Evolutionary conservation across 2,113 vertebrate species (phyloP).

Genomic region (Parotia lawesii): DNA sequence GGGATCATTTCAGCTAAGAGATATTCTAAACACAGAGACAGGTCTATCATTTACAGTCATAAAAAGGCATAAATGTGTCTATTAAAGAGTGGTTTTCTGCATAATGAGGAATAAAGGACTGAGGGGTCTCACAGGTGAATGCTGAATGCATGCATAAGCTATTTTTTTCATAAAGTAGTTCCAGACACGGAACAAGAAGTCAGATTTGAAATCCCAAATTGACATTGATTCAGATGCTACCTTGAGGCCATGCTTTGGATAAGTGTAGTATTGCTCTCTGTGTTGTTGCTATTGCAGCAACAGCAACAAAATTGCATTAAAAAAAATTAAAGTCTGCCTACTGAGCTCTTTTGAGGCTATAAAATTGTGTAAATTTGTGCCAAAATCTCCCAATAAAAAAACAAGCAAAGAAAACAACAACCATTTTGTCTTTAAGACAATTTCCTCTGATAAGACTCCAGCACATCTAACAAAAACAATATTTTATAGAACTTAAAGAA

Average conservation of each 20-base stretch:
- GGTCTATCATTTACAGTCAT: conserved; percentile 7
- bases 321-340: background rate
- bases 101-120: background rate
- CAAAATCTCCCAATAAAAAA: background rate
- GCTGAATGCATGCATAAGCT: background rate
- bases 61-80: background rate
- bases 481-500: background rate
- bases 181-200: background rate
- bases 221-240: background rate
- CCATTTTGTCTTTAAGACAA: background rate
- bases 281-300: background rate
- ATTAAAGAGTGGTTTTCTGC: background rate
- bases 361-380: background rate
- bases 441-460: background rate
- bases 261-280: background rate
- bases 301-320: background rate
- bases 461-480: background rate
- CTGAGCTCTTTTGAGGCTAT: background rate
- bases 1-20: background rate
- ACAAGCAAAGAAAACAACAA: background rate
- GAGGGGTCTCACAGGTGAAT: background rate
- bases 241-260: background rate
- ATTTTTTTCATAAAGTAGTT: background rate
- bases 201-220: background rate
- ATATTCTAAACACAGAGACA: background rate